A percentile compares a stretch with the other conserved stretches of the same genome.
Conservation (phyloP, 2,113 vertebrate genomes). For the Epinephelus fuscoguttatus region DNA sequence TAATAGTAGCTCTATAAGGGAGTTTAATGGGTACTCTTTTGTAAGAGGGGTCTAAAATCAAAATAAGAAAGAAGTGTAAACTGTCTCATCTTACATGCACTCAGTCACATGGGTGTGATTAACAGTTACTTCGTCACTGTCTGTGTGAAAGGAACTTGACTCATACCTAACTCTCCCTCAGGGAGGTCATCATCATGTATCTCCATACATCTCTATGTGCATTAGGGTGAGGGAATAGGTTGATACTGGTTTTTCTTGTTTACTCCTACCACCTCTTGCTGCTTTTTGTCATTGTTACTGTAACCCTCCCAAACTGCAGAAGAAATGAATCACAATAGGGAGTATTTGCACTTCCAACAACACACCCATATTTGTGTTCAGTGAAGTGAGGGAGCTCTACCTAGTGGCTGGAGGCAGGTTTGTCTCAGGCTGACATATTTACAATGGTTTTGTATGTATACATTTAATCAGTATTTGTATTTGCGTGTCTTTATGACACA, state of each 20-base stretch:
- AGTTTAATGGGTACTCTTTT: not conserved
- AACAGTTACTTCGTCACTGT: not conserved
- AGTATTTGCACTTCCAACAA: conserved; percentile 14
- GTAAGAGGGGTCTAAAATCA: not conserved
- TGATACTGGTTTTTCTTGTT: conserved; percentile 26
- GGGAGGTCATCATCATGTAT: not conserved
- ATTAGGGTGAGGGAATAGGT: not conserved
- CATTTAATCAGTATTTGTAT: not conserved
- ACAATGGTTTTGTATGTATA: not conserved
- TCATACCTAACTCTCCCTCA: not conserved
- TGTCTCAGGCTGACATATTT: not conserved
- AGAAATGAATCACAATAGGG: conserved; percentile 29
- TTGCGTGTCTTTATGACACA: conserved; percentile 17
- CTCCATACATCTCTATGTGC: not conserved
- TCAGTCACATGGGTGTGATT: not conserved
- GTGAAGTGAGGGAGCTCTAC: conserved; percentile 48
- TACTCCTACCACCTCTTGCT: conserved; percentile 14
- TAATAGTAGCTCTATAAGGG: not conserved
- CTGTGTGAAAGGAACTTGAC: not conserved
- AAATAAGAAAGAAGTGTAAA: not conserved
- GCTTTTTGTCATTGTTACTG: not conserved
- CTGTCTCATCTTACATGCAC: not conserved
- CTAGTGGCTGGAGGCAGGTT: conserved; percentile 39
- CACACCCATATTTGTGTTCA: conserved; percentile 10
- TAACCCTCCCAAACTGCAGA: not conserved